Evolutionary conservation across 2,888 invertebrate species (phyloP).

Genomic region (Euplexia lucipara): DNA sequence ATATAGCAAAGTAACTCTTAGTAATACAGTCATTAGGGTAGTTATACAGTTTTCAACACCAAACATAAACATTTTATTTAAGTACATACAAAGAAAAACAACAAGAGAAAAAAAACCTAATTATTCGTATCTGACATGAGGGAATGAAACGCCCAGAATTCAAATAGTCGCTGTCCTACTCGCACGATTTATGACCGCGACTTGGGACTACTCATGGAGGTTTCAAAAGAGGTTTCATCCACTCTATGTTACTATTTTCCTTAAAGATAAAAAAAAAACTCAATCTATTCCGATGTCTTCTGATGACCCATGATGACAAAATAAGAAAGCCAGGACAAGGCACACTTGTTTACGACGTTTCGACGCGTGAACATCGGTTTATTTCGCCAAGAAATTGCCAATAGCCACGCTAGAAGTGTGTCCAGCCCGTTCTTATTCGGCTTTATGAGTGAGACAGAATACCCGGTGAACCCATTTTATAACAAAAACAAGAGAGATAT

Average conservation of each 20-base stretch:
- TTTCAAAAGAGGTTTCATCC: no score
- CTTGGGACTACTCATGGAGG: no score
- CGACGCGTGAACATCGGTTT: background rate
- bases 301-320: background rate
- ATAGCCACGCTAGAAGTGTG: background rate
- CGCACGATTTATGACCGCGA: background rate
- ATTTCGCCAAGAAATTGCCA: background rate
- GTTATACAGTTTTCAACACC: background rate
- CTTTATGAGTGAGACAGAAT: background rate
- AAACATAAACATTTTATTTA: background rate
- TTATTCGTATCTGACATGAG: background rate
- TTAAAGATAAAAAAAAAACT: no score
- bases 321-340: conserved; percentile 1
- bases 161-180: background rate
- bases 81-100: background rate
- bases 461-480: background rate
- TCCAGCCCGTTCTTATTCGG: background rate
- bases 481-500: background rate
- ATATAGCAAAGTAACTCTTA: conserved; percentile 30
- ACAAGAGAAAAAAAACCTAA: background rate
- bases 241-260: no score
- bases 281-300: background rate
- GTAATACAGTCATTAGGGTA: background rate
- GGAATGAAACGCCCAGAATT: background rate
- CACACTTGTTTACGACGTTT: no score